Conservation (phyloP, 2,113 vertebrate species). For the Saiga tatarica region DNA sequence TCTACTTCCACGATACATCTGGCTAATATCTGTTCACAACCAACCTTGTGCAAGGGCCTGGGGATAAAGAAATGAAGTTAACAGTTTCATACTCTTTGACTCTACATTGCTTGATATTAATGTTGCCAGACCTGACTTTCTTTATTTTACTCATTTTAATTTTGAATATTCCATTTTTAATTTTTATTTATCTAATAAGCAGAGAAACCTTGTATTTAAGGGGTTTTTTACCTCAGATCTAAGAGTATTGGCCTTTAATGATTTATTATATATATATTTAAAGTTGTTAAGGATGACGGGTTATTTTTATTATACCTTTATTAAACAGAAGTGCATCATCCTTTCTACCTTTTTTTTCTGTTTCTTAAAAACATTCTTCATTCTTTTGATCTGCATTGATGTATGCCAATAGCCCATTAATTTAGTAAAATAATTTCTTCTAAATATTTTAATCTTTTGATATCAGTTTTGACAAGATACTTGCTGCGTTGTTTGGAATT, state of each 20-base stretch:
- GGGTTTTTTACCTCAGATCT: neutral
- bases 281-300: neutral
- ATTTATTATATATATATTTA: neutral
- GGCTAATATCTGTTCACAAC: neutral
- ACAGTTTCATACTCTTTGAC: neutral
- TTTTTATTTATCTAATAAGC: neutral
- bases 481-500: neutral
- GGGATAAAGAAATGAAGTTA: neutral
- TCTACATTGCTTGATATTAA: neutral
- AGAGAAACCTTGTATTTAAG: neutral
- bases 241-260: neutral
- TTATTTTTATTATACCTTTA: neutral
- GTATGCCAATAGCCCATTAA: neutral
- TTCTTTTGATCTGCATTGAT: constrained; percentile 1
- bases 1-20: neutral
- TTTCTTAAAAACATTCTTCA: neutral
- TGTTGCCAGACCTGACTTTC: neutral
- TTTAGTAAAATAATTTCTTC: neutral
- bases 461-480: neutral
- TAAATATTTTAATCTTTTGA: neutral
- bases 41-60: neutral
- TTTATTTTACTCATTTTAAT: neutral
- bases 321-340: neutral
- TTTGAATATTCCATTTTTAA: neutral
- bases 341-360: neutral